A percentile compares a stretch with the other conserved stretches of the same genome.
Conservation (phyloP, 2,888 invertebrate genomes). For the Caradrina kadenii region DNA sequence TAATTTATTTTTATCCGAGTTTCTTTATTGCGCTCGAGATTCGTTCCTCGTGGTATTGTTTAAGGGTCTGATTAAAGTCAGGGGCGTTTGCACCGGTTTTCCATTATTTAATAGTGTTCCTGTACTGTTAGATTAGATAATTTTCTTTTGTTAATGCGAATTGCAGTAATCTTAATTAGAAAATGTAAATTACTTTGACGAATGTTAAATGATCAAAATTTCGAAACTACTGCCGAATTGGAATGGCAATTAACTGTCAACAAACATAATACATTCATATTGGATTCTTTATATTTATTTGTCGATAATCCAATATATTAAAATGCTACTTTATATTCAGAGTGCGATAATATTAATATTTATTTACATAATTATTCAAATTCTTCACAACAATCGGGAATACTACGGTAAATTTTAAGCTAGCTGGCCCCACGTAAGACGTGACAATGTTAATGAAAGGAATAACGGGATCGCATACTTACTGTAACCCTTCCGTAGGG, state of each 20-base stretch:
- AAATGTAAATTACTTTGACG: constrained; percentile 25
- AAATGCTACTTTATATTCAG: constrained; percentile 47
- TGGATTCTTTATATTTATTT: constrained; percentile 36
- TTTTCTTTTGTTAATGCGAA: constrained; percentile 58
- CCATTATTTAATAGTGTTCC: constrained; percentile 64
- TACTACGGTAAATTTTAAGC: constrained; percentile 59
- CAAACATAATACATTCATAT: constrained; percentile 42
- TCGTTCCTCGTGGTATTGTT: constrained; percentile 82
- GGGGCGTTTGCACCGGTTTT: constrained; percentile 66
- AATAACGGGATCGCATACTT: constrained; percentile 73
- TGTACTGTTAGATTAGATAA: constrained; percentile 52
- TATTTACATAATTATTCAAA: constrained; percentile 64
- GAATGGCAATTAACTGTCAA: constrained; percentile 38
- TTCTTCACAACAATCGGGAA: constrained; percentile 55
- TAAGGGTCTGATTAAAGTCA: constrained; percentile 76
- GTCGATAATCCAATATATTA: constrained; percentile 50
- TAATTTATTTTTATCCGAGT: constrained; percentile 87
- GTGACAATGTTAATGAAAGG: constrained; percentile 82
- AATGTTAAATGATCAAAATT: background rate
- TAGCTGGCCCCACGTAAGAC: constrained; percentile 64
- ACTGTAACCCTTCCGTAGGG: constrained; percentile 55
- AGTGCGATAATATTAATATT: constrained; percentile 49
- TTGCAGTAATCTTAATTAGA: constrained; percentile 58
- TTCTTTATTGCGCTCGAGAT: constrained; percentile 83
- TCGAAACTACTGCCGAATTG: constrained; percentile 11